Conservation (phyloP, 2,113 vertebrate species). For the Strix aluco region DNA sequence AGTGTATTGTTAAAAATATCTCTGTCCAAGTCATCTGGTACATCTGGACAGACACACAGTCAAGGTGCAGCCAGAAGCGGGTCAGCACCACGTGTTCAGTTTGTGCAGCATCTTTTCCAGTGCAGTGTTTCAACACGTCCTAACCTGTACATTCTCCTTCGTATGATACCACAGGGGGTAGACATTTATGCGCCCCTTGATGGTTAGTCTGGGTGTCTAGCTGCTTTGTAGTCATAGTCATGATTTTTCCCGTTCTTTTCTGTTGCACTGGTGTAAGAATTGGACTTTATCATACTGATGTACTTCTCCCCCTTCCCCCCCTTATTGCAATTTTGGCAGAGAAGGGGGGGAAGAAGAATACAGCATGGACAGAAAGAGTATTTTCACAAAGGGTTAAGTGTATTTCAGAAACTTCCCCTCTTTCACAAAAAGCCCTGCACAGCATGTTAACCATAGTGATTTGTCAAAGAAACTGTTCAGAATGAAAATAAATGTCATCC, state of each 20-base stretch:
- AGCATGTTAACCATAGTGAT: rapidly evolving
- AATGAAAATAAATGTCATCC: background rate
- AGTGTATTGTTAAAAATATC: rapidly evolving
- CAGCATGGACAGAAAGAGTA: background rate
- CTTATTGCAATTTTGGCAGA: background rate
- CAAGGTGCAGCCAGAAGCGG: rapidly evolving
- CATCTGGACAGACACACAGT: rapidly evolving
- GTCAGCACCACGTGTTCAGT: rapidly evolving
- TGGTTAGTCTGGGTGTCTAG: no score
- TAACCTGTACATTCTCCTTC: background rate
- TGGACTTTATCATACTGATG: background rate
- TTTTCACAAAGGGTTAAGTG: background rate
- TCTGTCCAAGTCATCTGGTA: rapidly evolving
- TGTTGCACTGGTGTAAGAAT: background rate
- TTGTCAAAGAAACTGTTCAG: background rate
- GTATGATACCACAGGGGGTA: rapidly evolving
- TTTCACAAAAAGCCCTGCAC: background rate
- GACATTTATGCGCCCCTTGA: rapidly evolving
- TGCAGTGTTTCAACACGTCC: background rate
- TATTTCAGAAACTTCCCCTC: background rate
- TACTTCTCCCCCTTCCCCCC: rapidly evolving
- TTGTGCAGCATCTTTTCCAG: background rate
- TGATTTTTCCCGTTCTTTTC: background rate
- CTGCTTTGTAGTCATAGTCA: rapidly evolving
- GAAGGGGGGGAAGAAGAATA: rapidly evolving